phyloP scores from a whole-genome alignment of 2,888 invertebrate genomes.

The Lamellibrachia columna region DNA sequence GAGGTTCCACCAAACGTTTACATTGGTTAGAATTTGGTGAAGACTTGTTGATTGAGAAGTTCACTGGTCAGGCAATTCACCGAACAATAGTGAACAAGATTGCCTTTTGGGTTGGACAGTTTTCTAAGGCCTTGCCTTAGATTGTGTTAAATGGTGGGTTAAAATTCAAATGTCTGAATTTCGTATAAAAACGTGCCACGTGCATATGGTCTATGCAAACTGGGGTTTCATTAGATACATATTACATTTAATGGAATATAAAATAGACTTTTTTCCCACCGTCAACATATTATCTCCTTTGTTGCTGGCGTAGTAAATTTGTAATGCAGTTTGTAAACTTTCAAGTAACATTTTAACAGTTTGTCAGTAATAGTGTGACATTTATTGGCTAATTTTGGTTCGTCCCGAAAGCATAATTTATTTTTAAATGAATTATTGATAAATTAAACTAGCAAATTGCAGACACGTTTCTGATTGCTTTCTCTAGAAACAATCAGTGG shows the following conservation, averaged over 20 bases:
- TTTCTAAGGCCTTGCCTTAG: not conserved
- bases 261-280: not conserved
- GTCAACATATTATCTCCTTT: not conserved
- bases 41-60: not conserved
- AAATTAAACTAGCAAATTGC: not conserved
- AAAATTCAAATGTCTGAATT: not conserved
- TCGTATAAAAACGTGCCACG: not conserved
- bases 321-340: not conserved
- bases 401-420: not conserved
- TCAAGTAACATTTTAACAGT: not conserved
- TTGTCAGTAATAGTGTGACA: not conserved
- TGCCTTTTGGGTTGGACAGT: not conserved
- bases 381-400: not conserved
- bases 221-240: not conserved
- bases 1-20: slow-evolving; percentile 8
- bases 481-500: not conserved
- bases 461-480: not conserved
- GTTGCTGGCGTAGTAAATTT: not conserved
- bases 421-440: not conserved
- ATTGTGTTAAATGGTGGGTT: not conserved
- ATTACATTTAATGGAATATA: not conserved
- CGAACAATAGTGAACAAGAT: not conserved
- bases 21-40: not conserved
- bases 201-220: not conserved
- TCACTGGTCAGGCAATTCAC: not conserved